phyloP scores from a whole-genome alignment of 2,797 vertebrate genomes.

The Fundulus diaphanus region DNA sequence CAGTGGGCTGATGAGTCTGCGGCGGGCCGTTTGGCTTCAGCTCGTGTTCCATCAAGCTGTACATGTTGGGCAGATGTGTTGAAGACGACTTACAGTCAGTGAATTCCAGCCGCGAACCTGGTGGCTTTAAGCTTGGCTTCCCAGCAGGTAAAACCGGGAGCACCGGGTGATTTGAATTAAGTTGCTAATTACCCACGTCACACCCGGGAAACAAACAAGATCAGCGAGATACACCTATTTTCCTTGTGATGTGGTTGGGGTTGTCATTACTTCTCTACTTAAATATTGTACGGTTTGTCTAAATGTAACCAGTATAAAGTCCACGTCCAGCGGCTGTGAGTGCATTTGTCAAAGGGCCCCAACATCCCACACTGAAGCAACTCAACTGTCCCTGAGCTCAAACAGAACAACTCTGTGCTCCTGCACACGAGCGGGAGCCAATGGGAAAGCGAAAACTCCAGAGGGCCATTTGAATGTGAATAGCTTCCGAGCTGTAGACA shows the following conservation, averaged over 20 bases:
- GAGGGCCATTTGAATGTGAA: conserved; percentile 8
- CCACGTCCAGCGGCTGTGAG: background rate
- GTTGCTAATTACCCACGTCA: background rate
- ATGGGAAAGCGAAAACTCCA: conserved; percentile 1
- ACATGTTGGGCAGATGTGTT: conserved; percentile 66
- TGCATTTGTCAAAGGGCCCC: background rate
- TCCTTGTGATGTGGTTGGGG: background rate
- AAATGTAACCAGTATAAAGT: background rate
- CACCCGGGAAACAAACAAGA: background rate
- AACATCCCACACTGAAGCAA: background rate
- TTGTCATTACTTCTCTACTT: background rate
- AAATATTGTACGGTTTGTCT: background rate
- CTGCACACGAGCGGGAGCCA: background rate
- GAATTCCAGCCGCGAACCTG: conserved; percentile 52
- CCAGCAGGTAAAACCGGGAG: conserved; percentile 46
- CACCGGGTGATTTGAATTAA: conserved; percentile 8
- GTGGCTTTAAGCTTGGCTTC: conserved; percentile 47
- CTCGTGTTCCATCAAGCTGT: conserved; percentile 87
- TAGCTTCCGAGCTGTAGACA: conserved; percentile 7
- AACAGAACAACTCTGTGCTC: background rate
- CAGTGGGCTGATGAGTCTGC: conserved; percentile 69
- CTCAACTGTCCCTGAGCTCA: background rate
- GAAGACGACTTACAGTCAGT: background rate
- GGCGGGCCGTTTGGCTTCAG: conserved; percentile 77
- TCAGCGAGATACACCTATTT: background rate